A percentile compares a stretch with the other conserved stretches of the same genome.
phyloP scores from a whole-genome alignment of 2,113 vertebrate genomes.

The Hiodon tergisus region DNA sequence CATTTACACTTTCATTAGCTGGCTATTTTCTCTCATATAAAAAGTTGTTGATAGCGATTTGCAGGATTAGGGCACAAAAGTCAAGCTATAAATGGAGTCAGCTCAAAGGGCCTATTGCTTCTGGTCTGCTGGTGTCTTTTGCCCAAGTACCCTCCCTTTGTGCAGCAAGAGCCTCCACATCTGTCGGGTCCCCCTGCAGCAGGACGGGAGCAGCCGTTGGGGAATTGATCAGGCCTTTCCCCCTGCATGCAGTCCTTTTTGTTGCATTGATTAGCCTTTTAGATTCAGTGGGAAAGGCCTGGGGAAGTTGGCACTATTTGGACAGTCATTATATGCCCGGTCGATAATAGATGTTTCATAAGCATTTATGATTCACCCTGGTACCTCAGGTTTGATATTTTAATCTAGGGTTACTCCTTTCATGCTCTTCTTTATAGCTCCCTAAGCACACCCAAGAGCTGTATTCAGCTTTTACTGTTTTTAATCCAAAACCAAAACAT shows the following conservation, averaged over 20 bases:
- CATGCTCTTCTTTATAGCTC: too few species aligned
- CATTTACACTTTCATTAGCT: slow-evolving; percentile 50
- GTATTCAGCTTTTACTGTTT: too few species aligned
- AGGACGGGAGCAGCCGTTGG: slow-evolving; percentile 14
- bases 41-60: slow-evolving; percentile 35
- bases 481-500: too few species aligned
- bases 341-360: background rate
- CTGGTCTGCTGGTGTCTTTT: slow-evolving; percentile 39
- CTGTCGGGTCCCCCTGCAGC: slow-evolving; percentile 32
- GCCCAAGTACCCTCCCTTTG: slow-evolving; percentile 35
- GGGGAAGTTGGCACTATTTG: slow-evolving; percentile 2
- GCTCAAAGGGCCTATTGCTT: slow-evolving; percentile 49
- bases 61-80: slow-evolving; percentile 39
- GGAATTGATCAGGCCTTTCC: slow-evolving; percentile 21
- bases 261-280: slow-evolving; percentile 5
- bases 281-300: background rate
- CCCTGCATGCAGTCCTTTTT: slow-evolving; percentile 19
- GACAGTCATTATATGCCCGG: background rate
- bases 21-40: slow-evolving; percentile 47
- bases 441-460: too few species aligned
- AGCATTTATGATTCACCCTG: background rate
- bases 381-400: too few species aligned
- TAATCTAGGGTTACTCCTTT: too few species aligned
- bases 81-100: slow-evolving; percentile 42
- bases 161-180: slow-evolving; percentile 41